phyloP scores from a whole-genome alignment of 2,113 vertebrate species.

The Hemibagrus wyckioides region DNA sequence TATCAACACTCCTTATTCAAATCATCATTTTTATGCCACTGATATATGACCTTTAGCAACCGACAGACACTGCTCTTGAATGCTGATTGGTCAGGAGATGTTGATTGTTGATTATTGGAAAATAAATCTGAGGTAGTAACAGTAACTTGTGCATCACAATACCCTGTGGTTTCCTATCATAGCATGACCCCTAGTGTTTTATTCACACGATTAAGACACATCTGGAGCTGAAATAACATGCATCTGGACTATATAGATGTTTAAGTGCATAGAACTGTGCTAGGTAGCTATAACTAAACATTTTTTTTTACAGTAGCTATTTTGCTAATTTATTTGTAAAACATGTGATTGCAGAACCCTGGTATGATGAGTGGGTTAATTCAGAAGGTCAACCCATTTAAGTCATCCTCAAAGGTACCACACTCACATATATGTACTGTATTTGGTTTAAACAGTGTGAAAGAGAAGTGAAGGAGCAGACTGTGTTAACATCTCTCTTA shows the following conservation, averaged over 20 bases:
- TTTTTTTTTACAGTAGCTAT: not conserved
- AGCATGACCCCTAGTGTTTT: not conserved
- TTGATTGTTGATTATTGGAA: not conserved
- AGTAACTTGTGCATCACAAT: not conserved
- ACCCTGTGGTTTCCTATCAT: not conserved
- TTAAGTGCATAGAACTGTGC: not conserved
- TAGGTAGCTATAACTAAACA: not conserved
- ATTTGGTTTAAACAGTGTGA: not conserved
- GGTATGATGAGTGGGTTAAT: conserved; percentile 59
- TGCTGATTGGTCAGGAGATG: not conserved
- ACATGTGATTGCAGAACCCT: conserved; percentile 43
- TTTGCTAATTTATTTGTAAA: not conserved
- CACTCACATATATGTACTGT: not conserved
- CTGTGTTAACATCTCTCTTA: not conserved
- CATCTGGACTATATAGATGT: not conserved
- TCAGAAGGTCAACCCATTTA: conserved; percentile 67
- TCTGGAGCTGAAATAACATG: not conserved
- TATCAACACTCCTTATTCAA: too few relatives aligned
- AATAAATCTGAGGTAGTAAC: not conserved
- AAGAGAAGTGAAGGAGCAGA: not conserved
- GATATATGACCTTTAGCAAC: not conserved
- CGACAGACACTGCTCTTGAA: not conserved
- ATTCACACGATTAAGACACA: not conserved
- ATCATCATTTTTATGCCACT: too few relatives aligned
- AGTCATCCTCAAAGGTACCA: conserved; percentile 61